A percentile compares a stretch with the other conserved stretches of the same genome.
phyloP scores from a whole-genome alignment of 1,140 invertebrate species.

The Lepeophtheirus salmonis region DNA sequence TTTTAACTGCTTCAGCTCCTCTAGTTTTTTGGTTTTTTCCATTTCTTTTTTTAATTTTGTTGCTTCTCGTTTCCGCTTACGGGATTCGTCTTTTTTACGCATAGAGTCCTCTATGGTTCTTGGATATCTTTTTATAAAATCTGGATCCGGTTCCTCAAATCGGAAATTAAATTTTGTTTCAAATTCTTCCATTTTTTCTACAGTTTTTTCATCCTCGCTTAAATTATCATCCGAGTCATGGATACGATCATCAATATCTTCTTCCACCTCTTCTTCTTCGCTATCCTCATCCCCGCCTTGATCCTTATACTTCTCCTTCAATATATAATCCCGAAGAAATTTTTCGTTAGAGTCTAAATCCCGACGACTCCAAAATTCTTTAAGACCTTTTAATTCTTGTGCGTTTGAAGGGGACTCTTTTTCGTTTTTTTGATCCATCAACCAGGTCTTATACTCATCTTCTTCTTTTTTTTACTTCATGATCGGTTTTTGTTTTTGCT shows the following conservation, averaged over 20 bases:
- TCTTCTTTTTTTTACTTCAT: slow-evolving; percentile 37
- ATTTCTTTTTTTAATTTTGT: slow-evolving; percentile 44
- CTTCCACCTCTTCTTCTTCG: slow-evolving; percentile 37
- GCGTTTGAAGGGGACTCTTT: slow-evolving; percentile 41
- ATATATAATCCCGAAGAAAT: slow-evolving; percentile 75
- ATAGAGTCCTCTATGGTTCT: slow-evolving; percentile 65
- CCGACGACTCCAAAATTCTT: slow-evolving; percentile 63
- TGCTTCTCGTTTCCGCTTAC: slow-evolving; percentile 41
- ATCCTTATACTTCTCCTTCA: slow-evolving; percentile 54
- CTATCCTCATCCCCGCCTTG: slow-evolving; percentile 22
- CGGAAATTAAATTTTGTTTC: slow-evolving; percentile 90
- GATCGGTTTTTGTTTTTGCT: slow-evolving; percentile 1
- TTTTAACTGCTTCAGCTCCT: slow-evolving; percentile 69
- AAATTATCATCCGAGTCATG: slow-evolving; percentile 36
- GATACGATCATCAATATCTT: slow-evolving; percentile 44
- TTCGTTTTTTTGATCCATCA: slow-evolving; percentile 50
- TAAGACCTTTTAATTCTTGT: slow-evolving; percentile 46
- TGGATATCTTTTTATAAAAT: slow-evolving; percentile 79
- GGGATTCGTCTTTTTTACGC: slow-evolving; percentile 51
- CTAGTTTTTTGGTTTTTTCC: slow-evolving; percentile 58
- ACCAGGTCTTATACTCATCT: slow-evolving; percentile 53
- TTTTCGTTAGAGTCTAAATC: slow-evolving; percentile 60
- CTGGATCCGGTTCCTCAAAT: slow-evolving; percentile 83
- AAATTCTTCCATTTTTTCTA: slow-evolving; percentile 56
- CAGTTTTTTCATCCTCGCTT: slow-evolving; percentile 54